phyloP scores from a whole-genome alignment of 2,797 vertebrate genomes.

The Crenuchus spilurus region DNA sequence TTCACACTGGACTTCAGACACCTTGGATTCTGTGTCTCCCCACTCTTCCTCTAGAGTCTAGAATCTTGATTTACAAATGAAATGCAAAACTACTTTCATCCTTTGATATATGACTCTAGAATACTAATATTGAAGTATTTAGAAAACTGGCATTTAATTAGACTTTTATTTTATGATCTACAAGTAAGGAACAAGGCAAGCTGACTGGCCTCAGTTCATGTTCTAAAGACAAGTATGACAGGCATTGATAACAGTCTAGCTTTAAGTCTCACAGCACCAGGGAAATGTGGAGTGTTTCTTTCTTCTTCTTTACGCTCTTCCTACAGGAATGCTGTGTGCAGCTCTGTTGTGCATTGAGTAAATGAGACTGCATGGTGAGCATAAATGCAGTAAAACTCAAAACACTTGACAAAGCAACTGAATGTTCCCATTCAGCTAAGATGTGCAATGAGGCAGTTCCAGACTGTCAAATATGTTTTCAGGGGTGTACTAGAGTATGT shows the following conservation, averaged over 20 bases:
- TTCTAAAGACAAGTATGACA: neutral
- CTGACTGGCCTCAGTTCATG: neutral
- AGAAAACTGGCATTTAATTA: neutral
- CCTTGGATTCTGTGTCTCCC: no score
- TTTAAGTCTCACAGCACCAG: neutral
- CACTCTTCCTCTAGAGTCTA: no score
- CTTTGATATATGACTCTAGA: no score
- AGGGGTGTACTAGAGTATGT: no score
- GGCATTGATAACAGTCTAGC: neutral
- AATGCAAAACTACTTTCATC: no score
- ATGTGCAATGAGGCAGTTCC: neutral
- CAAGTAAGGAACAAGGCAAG: neutral
- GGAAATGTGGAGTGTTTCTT: neutral
- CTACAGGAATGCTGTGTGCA: neutral
- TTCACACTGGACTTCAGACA: no score
- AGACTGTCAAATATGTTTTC: neutral
- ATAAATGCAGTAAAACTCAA: neutral
- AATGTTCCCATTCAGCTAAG: neutral
- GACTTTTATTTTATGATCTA: neutral
- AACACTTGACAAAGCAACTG: neutral
- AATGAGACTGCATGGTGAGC: neutral
- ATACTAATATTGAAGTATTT: no score
- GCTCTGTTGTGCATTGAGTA: neutral
- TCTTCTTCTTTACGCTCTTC: neutral
- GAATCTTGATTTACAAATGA: no score